phyloP scores from a whole-genome alignment of 2,113 vertebrate species.

The Laterallus jamaicensis region DNA sequence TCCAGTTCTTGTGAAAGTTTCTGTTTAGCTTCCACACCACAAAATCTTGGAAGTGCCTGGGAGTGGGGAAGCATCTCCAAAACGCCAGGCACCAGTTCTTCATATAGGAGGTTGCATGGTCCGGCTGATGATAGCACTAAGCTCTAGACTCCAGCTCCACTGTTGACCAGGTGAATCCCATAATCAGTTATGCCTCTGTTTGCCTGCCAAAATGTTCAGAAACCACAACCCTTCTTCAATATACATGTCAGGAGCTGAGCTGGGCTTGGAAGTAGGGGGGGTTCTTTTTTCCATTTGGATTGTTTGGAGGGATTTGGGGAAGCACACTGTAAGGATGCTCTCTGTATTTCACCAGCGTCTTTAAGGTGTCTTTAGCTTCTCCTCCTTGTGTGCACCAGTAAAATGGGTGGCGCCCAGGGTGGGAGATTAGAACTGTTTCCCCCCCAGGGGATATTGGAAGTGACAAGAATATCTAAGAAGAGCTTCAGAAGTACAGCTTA shows the following conservation, averaged over 20 bases:
- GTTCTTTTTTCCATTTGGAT: not conserved
- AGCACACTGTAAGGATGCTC: not conserved
- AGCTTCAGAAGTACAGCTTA: constrained; percentile 47
- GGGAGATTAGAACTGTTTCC: constrained; percentile 5
- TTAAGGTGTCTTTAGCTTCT: not conserved
- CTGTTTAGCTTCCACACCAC: not conserved
- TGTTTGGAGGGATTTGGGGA: not conserved
- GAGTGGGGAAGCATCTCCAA: not conserved
- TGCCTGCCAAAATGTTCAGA: not conserved
- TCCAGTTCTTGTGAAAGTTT: not conserved
- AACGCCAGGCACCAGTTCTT: not conserved
- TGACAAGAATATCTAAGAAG: constrained; percentile 47
- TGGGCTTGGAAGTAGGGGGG: not conserved
- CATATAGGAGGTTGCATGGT: rapidly evolving
- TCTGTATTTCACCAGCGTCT: not conserved
- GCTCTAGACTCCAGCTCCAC: not conserved
- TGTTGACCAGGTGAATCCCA: not conserved
- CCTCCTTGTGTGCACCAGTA: not conserved
- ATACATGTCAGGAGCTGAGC: not conserved
- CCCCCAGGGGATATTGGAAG: not conserved
- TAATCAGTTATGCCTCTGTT: not conserved
- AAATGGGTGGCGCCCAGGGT: not conserved
- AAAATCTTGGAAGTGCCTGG: not conserved
- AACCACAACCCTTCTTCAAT: not conserved
- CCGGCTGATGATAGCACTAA: not conserved